Percentiles rank a stretch among this genome's conserved stretches.
These are phyloP conservation scores for Lycopodina hypogea DNA, from an alignment of 37 sponge, comb jelly and placozoan genomes.

Conservation along the genomic window DNA sequence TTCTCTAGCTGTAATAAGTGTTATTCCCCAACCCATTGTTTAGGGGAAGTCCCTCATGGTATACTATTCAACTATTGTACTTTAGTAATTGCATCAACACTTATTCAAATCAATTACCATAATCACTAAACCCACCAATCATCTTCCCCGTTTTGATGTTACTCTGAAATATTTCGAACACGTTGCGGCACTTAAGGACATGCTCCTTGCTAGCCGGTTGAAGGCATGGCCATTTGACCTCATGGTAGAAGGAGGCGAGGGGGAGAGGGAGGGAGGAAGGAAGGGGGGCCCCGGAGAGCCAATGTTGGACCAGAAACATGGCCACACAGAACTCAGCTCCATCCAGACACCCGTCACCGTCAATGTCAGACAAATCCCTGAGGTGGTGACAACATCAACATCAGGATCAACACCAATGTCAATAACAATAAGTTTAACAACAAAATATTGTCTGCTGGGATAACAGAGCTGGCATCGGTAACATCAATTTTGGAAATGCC, in stretches of 20 bases:
- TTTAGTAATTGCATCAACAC: too few relatives aligned
- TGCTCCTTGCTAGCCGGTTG: constrained; percentile 16
- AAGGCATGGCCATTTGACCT: constrained; percentile 1
- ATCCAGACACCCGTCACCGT: constrained; percentile 44
- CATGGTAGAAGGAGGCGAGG: neutral
- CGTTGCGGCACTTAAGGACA: constrained; percentile 28
- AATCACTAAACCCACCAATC: constrained; percentile 17
- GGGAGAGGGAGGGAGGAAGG: constrained; percentile 18
- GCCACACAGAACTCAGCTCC: constrained; percentile 58
- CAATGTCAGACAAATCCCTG: constrained; percentile 57
- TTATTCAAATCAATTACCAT: too few relatives aligned
- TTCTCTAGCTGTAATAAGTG: too few relatives aligned
- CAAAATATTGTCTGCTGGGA: neutral
- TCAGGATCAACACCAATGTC: neutral
- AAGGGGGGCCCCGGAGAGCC: constrained; percentile 24
- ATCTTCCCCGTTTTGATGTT: constrained; percentile 25
- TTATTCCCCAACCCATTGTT: too few relatives aligned
- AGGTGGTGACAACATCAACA: neutral
- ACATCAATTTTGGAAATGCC: too few relatives aligned
- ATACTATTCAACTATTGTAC: too few relatives aligned
- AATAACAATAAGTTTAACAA: neutral
- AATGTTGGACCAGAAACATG: constrained; percentile 34
- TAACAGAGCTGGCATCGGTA: too few relatives aligned
- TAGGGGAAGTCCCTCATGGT: too few relatives aligned
- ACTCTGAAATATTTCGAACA: constrained; percentile 30